These are phyloP conservation scores for Bibio marci DNA, from an alignment of 2,888 invertebrate species.

Conservation along the genomic window DNA sequence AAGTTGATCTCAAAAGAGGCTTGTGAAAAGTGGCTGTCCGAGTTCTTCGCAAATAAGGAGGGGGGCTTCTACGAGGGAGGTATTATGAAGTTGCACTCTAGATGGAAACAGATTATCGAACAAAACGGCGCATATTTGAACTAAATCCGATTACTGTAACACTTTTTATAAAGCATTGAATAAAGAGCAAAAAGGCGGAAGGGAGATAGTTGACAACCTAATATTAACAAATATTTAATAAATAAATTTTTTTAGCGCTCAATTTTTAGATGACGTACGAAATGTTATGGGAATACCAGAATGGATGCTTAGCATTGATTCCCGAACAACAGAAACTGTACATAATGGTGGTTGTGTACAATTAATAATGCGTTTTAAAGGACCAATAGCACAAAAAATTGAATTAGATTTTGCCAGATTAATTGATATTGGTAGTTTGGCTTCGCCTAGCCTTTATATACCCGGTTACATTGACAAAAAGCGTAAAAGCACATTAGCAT, in stretches of 20 bases:
- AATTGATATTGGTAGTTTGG: constrained; percentile 53
- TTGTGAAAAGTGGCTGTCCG: too few species aligned
- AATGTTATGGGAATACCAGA: constrained; percentile 71
- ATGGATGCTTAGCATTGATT: constrained; percentile 79
- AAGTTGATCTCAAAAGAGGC: too few species aligned
- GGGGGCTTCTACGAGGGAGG: too few species aligned
- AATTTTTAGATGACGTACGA: constrained; percentile 68
- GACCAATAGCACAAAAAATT: constrained; percentile 57
- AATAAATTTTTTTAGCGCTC: constrained; percentile 36
- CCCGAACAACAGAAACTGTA: constrained; percentile 56
- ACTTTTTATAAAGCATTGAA: too few species aligned
- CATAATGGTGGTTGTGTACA: constrained; percentile 70
- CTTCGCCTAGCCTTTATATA: constrained; percentile 56
- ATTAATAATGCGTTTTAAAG: constrained; percentile 71
- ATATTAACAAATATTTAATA: too few species aligned
- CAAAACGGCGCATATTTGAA: too few species aligned
- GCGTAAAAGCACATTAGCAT: constrained; percentile 51
- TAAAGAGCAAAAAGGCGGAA: too few species aligned
- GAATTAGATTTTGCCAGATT: constrained; percentile 63
- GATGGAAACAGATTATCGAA: too few species aligned
- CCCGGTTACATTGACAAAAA: constrained; percentile 58
- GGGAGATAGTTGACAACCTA: too few species aligned
- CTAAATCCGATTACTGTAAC: too few species aligned
- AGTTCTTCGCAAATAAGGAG: too few species aligned
- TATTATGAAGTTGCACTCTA: too few species aligned